Evolutionary conservation across 2,113 vertebrate species (phyloP).

Genomic region (Butastur rufipennis): DNA sequence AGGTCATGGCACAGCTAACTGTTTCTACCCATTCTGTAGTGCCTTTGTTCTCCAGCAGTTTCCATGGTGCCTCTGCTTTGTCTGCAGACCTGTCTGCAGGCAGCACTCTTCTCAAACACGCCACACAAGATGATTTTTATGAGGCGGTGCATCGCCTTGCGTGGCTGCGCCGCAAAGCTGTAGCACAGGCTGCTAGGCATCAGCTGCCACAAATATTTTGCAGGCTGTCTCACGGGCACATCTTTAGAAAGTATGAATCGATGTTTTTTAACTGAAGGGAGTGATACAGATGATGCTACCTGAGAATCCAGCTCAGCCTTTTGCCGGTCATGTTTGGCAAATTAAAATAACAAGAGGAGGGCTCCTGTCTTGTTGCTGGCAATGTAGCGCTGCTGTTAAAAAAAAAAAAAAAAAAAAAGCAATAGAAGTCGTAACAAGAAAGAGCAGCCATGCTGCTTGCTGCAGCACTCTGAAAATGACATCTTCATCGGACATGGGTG

Average conservation of each 20-base stretch:
- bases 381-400: background rate
- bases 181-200: background rate
- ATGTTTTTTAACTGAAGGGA: background rate
- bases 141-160: background rate
- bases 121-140: background rate
- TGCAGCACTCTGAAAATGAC: background rate
- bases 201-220: background rate
- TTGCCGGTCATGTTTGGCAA: rapidly evolving
- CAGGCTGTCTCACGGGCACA: background rate
- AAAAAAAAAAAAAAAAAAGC: background rate
- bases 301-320: background rate
- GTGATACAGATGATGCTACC: rapidly evolving
- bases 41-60: slow-evolving; percentile 22
- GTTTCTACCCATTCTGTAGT: background rate
- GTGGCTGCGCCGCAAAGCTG: background rate
- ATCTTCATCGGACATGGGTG: background rate
- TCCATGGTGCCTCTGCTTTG: slow-evolving; percentile 34
- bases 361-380: background rate
- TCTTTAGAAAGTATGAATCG: rapidly evolving
- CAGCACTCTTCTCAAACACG: background rate
- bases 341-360: background rate
- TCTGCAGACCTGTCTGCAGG: background rate
- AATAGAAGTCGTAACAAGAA: background rate
- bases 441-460: background rate
- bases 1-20: background rate